phyloP scores from a whole-genome alignment of 2,113 vertebrate genomes.

The Collichthys lucidus region DNA sequence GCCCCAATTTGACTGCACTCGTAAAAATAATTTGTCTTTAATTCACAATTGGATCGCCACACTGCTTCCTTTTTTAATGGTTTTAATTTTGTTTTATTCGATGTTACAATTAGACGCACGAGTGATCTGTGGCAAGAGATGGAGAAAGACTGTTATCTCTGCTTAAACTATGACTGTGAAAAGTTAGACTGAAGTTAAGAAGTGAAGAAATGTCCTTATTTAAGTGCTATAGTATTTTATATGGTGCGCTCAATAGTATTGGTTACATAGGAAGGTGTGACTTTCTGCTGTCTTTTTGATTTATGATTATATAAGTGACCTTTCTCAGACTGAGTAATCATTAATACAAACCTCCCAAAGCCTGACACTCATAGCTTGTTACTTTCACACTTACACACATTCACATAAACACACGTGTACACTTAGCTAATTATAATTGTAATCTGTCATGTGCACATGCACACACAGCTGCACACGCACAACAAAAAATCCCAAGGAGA shows the following conservation, averaged over 20 bases:
- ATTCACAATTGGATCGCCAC: conserved; percentile 18
- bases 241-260: neutral
- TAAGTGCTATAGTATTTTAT: neutral
- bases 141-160: neutral
- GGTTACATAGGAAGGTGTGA: neutral
- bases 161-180: neutral
- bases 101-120: neutral
- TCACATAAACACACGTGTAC: conserved; percentile 10
- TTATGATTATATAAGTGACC: conserved; percentile 12
- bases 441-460: neutral
- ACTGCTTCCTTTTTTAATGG: neutral
- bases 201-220: too few species aligned
- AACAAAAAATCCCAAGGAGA: neutral
- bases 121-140: neutral
- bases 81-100: conserved; percentile 12
- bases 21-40: conserved; percentile 23
- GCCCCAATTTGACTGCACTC: neutral
- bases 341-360: conserved; percentile 4
- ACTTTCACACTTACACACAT: conserved; percentile 18
- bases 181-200: neutral
- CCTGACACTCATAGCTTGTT: neutral
- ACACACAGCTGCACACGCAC: neutral
- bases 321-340: neutral
- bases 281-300: neutral
- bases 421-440: conserved; percentile 1